phyloP scores from a whole-genome alignment of 2,888 invertebrate species.

The Pristionchus arcanus region DNA sequence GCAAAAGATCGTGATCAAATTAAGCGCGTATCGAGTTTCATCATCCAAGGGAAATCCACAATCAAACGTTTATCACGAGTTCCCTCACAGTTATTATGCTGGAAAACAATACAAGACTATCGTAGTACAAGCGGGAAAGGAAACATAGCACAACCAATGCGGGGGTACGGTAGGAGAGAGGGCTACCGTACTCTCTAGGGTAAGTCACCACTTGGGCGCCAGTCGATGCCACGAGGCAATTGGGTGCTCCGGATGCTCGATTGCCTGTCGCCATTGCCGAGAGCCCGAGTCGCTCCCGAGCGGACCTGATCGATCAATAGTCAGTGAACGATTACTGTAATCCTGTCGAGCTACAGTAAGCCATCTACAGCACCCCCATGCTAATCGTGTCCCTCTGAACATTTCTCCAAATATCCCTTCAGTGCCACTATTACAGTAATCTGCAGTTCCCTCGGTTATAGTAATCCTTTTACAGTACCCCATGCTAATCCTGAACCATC shows the following conservation, averaged over 20 bases:
- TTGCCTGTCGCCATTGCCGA: conserved; percentile 72
- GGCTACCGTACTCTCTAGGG: background rate
- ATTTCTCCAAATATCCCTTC: no score
- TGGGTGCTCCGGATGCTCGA: conserved; percentile 76
- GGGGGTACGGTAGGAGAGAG: background rate
- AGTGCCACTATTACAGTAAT: no score
- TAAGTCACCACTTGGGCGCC: conserved; percentile 75
- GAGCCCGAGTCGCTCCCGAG: conserved; percentile 73
- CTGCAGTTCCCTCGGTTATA: no score
- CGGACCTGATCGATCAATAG: conserved; percentile 49
- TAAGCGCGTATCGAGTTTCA: no score
- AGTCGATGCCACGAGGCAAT: conserved; percentile 77
- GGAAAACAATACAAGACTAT: background rate
- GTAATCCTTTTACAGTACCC: background rate
- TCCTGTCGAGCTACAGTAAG: background rate
- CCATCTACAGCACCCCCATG: no score
- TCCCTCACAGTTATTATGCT: background rate
- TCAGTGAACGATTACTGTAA: background rate
- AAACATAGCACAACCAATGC: background rate
- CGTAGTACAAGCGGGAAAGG: background rate
- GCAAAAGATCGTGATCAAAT: no score
- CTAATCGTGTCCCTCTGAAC: no score
- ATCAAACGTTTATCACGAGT: background rate
- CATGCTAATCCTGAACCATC: background rate
- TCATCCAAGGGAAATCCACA: background rate